phyloP scores from a whole-genome alignment of 2,113 vertebrate species.

The Bufo bufo region DNA sequence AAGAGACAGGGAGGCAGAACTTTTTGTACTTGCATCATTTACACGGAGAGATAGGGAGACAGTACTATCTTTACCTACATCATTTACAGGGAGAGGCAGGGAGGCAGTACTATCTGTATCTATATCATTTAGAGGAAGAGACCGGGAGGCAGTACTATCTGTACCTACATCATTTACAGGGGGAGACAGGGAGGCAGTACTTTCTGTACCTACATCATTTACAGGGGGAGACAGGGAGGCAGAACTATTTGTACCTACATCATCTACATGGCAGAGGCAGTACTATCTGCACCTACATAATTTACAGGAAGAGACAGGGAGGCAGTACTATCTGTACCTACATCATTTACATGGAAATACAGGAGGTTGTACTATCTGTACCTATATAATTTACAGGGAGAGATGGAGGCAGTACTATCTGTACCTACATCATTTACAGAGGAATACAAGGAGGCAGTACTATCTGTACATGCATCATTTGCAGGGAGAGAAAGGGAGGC shows the following conservation, averaged over 20 bases:
- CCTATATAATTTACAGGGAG: background rate
- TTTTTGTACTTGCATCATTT: background rate
- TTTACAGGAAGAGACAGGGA: background rate
- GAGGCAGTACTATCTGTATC: background rate
- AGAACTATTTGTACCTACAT: background rate
- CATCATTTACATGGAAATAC: background rate
- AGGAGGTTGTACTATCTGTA: background rate
- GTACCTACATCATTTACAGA: background rate
- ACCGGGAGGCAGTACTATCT: background rate
- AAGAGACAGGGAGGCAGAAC: background rate
- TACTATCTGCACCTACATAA: background rate
- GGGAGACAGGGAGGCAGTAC: background rate
- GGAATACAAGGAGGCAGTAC: background rate
- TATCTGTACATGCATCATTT: background rate
- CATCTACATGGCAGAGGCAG: too few relatives aligned
- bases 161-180: background rate
- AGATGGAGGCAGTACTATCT: background rate
- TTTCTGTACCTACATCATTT: background rate
- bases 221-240: background rate
- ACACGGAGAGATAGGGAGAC: background rate
- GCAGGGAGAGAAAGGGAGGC: background rate
- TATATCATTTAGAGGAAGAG: background rate
- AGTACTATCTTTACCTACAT: background rate
- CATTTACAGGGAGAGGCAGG: background rate
- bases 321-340: background rate